These are phyloP conservation scores for Sebastes steindachneri DNA, from an alignment of 2,797 vertebrate genomes.

Conservation along the genomic window DNA sequence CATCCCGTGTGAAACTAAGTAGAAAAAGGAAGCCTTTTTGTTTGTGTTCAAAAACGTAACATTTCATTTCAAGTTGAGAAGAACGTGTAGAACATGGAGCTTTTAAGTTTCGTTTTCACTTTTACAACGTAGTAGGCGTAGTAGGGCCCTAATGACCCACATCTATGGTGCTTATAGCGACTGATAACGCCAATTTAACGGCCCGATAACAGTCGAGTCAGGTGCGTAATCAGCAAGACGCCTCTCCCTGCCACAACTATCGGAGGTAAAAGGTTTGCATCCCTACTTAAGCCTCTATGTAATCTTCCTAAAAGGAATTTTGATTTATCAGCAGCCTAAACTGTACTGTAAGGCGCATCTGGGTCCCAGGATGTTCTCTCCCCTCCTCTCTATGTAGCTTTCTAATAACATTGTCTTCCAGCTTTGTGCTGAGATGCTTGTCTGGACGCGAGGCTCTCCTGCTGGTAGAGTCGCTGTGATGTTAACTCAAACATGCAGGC, in stretches of 20 bases:
- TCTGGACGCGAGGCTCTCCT: conserved; percentile 23
- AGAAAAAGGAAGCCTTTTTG: too few species aligned
- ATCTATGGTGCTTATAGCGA: too few species aligned
- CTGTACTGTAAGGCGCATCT: background rate
- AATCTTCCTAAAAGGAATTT: background rate
- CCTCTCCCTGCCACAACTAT: background rate
- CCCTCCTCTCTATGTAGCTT: background rate
- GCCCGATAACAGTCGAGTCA: too few species aligned
- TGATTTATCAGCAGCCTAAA: conserved; percentile 2
- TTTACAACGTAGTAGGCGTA: too few species aligned
- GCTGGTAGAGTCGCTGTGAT: conserved; percentile 57
- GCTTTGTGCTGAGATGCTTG: background rate
- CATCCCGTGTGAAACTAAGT: too few species aligned
- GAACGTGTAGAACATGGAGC: too few species aligned
- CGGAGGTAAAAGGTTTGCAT: background rate
- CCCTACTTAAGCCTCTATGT: background rate
- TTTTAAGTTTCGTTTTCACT: too few species aligned
- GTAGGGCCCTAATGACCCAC: too few species aligned
- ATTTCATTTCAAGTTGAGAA: too few species aligned
- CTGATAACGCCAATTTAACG: too few species aligned
- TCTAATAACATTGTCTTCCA: background rate
- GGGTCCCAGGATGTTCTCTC: background rate
- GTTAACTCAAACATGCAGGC: conserved; percentile 65
- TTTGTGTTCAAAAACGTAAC: too few species aligned
- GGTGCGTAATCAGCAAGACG: background rate